Percentiles rank a stretch among this genome's conserved stretches.
phyloP scores from a whole-genome alignment of 2,888 invertebrate genomes.

The Lithophane ornitopus region DNA sequence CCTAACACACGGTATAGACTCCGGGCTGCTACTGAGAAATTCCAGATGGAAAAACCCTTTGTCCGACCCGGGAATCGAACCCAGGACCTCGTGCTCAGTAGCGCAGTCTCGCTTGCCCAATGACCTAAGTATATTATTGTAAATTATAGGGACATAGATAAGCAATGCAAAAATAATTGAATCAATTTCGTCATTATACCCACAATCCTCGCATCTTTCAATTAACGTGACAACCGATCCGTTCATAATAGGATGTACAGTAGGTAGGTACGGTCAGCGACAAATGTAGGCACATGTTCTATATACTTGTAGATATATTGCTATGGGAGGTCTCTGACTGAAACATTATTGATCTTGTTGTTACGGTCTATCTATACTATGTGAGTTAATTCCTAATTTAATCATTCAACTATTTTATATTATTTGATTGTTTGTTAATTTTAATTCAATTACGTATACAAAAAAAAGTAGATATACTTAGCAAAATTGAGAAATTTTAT shows the following conservation, averaged over 20 bases:
- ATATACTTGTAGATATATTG: background rate
- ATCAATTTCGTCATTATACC: constrained; percentile 6
- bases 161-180: constrained; percentile 15
- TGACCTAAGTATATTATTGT: too few species aligned
- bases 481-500: background rate
- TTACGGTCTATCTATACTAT: background rate
- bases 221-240: constrained; percentile 24
- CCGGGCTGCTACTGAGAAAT: background rate
- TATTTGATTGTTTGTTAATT: background rate
- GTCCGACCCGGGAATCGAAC: background rate
- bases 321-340: background rate
- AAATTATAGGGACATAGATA: too few species aligned
- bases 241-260: constrained; percentile 29
- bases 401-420: background rate
- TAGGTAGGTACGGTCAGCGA: background rate
- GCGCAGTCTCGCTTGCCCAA: too few species aligned
- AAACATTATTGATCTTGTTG: background rate
- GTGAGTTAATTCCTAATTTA: background rate
- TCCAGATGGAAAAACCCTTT: background rate
- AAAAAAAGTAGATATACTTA: background rate
- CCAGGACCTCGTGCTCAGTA: too few species aligned
- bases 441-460: too few species aligned
- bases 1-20: too few species aligned
- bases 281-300: background rate
- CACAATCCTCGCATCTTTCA: constrained; percentile 9